Conservation (phyloP, 2,797 vertebrate species). For the Tolypeutes matacus region DNA sequence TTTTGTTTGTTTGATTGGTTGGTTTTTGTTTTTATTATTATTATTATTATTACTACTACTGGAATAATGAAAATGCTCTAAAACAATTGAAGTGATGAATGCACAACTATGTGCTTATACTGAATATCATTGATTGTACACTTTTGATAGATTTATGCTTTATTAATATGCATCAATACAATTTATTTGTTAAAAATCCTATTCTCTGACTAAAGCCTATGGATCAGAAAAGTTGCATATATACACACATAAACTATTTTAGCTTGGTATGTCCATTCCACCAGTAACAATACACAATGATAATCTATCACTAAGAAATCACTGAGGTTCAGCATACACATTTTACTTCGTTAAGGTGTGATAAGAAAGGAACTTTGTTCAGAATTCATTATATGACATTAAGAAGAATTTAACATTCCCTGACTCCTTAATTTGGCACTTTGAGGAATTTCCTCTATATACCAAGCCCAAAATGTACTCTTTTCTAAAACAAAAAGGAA, state of each 20-base stretch:
- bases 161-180: too few relatives aligned
- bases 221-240: slow-evolving; percentile 1
- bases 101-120: too few relatives aligned
- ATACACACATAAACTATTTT: background rate
- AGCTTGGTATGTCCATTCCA: background rate
- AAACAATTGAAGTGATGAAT: too few relatives aligned
- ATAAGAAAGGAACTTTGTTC: background rate
- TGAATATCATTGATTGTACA: too few relatives aligned
- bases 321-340: background rate
- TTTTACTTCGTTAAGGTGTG: slow-evolving; percentile 8
- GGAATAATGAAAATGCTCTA: too few relatives aligned
- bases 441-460: slow-evolving; percentile 59
- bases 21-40: too few relatives aligned
- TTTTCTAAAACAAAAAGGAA: slow-evolving; percentile 40
- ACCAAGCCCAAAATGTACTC: background rate
- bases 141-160: too few relatives aligned
- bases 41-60: too few relatives aligned
- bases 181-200: too few relatives aligned
- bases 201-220: background rate
- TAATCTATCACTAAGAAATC: background rate
- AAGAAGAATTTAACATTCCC: slow-evolving; percentile 46
- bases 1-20: too few relatives aligned
- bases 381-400: slow-evolving; percentile 42
- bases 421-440: slow-evolving; percentile 8
- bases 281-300: background rate